Evolutionary conservation across 2,888 invertebrate species (phyloP).

Genomic region (Stenolophus ochropezus): DNA sequence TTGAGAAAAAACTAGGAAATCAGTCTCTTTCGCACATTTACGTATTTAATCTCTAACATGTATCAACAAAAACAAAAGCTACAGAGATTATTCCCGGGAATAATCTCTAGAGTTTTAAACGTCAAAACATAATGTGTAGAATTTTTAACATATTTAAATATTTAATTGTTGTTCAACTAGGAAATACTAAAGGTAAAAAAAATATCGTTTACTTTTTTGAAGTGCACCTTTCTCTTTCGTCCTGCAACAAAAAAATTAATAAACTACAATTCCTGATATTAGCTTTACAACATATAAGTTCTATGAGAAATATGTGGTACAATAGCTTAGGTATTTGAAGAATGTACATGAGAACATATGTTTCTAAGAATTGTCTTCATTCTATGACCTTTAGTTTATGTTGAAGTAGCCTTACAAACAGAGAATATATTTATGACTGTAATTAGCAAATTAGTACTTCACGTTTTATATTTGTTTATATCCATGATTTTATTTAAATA

Average conservation of each 20-base stretch:
- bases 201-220: too few species aligned
- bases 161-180: too few species aligned
- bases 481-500: neutral
- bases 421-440: neutral
- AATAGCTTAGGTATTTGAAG: neutral
- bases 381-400: neutral
- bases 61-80: too few species aligned
- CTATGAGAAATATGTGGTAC: neutral
- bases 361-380: neutral
- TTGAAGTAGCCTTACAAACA: neutral
- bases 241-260: neutral
- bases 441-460: neutral
- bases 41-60: too few species aligned
- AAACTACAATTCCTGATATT: neutral
- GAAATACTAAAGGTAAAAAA: too few species aligned
- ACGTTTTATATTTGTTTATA: neutral
- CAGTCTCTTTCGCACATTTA: too few species aligned
- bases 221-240: neutral
- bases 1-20: too few species aligned
- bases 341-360: neutral
- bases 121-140: too few species aligned
- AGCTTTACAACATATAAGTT: neutral
- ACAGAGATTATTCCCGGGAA: too few species aligned
- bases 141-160: too few species aligned
- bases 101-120: too few species aligned